Conservation (phyloP, 2,113 vertebrate species). For the Pelecanoides urinatrix region DNA sequence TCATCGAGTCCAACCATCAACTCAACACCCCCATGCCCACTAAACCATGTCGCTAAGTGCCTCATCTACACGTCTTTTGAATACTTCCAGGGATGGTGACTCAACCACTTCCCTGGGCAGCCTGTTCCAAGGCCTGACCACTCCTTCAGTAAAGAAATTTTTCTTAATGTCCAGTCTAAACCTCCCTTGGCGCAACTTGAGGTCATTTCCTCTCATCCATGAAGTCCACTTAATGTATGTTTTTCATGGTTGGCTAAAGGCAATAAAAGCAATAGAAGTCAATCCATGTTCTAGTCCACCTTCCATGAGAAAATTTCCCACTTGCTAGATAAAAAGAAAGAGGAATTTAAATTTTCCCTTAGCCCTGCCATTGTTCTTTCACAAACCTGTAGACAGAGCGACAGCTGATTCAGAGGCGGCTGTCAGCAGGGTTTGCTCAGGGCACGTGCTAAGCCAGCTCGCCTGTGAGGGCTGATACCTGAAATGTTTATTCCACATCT, state of each 20-base stretch:
- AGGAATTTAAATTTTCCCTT: neutral
- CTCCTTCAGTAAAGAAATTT: no score
- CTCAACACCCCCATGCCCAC: no score
- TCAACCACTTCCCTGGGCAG: no score
- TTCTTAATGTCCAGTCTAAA: no score
- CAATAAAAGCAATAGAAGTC: neutral
- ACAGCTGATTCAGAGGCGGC: neutral
- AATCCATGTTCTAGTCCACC: neutral
- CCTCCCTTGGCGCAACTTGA: no score
- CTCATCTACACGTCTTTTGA: no score
- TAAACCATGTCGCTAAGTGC: no score
- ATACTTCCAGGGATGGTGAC: no score
- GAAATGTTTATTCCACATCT: neutral
- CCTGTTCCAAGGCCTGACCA: no score
- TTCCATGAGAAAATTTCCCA: neutral
- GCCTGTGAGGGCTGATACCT: accelerated
- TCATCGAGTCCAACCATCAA: no score
- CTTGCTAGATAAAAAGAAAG: neutral
- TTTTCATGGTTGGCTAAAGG: neutral
- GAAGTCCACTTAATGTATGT: neutral
- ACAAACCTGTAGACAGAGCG: neutral
- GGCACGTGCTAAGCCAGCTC: neutral
- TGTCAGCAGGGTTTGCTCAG: neutral
- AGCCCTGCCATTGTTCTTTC: neutral
- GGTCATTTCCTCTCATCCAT: no score